These are phyloP conservation scores for Anolis carolinensis DNA, from an alignment of 2,113 vertebrate genomes.

Conservation along the genomic window DNA sequence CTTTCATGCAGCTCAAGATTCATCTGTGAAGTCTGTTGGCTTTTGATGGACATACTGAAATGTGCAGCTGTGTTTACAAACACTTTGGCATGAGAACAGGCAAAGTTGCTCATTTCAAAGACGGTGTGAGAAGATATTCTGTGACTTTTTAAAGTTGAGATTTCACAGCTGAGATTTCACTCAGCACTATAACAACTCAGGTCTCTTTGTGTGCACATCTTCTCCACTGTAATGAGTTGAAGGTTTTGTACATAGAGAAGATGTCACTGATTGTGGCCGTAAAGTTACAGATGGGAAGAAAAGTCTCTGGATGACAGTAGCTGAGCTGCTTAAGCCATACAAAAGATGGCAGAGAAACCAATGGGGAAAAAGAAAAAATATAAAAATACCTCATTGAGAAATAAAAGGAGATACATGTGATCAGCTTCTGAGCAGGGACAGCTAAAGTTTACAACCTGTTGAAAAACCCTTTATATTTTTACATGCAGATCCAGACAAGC, in stretches of 20 bases:
- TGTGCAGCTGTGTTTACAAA: constrained; percentile 55
- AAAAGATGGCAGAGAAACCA: background rate
- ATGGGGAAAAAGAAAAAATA: background rate
- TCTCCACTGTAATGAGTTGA: background rate
- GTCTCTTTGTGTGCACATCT: background rate
- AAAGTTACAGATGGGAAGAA: background rate
- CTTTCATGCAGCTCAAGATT: constrained; percentile 15
- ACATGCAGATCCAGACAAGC: background rate
- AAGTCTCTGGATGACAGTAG: background rate
- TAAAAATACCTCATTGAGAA: background rate
- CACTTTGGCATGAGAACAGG: constrained; percentile 59
- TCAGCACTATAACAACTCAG: constrained; percentile 4
- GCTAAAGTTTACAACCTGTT: background rate
- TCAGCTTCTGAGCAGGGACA: background rate
- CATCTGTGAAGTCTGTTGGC: constrained; percentile 56
- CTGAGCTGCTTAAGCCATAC: background rate
- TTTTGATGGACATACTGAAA: constrained; percentile 49
- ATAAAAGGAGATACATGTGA: background rate
- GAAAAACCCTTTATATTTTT: background rate
- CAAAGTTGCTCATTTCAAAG: constrained; percentile 16
- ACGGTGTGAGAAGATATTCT: constrained; percentile 24
- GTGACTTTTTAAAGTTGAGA: background rate
- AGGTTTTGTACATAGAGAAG: background rate
- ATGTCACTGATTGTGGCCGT: background rate
- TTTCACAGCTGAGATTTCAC: constrained; percentile 20